A percentile compares a stretch with the other conserved stretches of the same genome.
Conservation (phyloP, 2,888 invertebrate genomes). For the Punctoribates punctum region DNA sequence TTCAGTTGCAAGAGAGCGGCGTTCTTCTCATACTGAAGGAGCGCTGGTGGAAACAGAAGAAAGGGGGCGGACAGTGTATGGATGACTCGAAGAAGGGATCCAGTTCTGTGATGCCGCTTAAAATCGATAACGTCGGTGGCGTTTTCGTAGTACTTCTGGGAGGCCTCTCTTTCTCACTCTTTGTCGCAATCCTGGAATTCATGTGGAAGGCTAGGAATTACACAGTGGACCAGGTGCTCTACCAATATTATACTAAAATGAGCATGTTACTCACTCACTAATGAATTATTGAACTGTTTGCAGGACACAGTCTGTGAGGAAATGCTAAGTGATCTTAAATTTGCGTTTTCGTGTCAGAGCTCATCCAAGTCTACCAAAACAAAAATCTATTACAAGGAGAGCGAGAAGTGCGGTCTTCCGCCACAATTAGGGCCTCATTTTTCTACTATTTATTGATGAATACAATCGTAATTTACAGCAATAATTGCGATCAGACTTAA, state of each 20-base stretch:
- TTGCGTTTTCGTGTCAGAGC: constrained; percentile 48
- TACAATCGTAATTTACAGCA: constrained; percentile 9
- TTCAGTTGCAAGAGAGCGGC: constrained; percentile 57
- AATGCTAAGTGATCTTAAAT: constrained; percentile 48
- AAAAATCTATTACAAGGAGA: neutral
- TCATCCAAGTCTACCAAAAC: constrained; percentile 46
- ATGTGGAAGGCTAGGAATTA: constrained; percentile 48
- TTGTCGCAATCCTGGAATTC: constrained; percentile 48
- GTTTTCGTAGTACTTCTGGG: constrained; percentile 52
- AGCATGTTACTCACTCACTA: neutral
- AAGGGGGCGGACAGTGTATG: constrained; percentile 51
- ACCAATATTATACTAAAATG: too few relatives aligned
- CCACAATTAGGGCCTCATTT: constrained; percentile 32
- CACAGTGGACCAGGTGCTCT: neutral
- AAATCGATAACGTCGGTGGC: constrained; percentile 51
- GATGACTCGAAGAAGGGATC: constrained; percentile 48
- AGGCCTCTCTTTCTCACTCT: constrained; percentile 47
- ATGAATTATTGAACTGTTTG: neutral
- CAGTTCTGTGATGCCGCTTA: constrained; percentile 48
- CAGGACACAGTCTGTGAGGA: constrained; percentile 48
- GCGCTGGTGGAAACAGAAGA: constrained; percentile 57
- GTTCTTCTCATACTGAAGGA: constrained; percentile 56
- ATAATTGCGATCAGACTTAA: neutral
- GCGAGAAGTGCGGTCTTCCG: constrained; percentile 25
- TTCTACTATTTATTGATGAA: constrained; percentile 31